Base-by-base conservation (phyloP, 2,888 invertebrate species). In the Dasypolia templi region DNA sequence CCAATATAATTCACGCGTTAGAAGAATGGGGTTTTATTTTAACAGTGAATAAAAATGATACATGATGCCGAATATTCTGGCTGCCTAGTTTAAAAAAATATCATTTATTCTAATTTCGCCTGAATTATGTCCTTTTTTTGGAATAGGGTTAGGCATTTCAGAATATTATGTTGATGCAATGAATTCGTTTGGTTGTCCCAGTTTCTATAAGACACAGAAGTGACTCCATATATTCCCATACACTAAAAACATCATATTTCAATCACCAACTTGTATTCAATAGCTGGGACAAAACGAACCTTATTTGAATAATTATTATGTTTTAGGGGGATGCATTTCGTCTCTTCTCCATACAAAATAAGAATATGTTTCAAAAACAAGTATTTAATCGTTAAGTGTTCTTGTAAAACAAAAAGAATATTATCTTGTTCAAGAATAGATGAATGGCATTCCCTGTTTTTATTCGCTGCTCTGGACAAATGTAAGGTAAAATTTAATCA, bases 121-220 rank as follows among this genome's bases (percentile, higher is more conserved):
- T 70, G 71, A 61, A 51, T 78, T 78, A 71, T 56, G 7, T 29
- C 1, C 4, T 49, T 53, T 49, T n/a, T 71, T 56, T 65, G 11
- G 6, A 22, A 39, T 76, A 82, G 63, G 63, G 29, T 46, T 66
- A 82, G 83, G 79, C 51, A 49, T 82, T 82, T 82, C 72, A 82
- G 83, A 65, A 35, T 49, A 49, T 53, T 29, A 53, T 49, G 12
- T 56, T 19, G 14, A 53, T 63, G 32, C 12, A n/a, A 49, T 39
- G 51, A 26, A 35, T 26, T 53, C 39, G 62, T 51, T 59, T 73
- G 29, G 4, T 51, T 46, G 46, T 44, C 63, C 44, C 79, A 39
- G 42, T 44, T 32, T 35, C 22, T 14, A 1, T 35, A 32, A 5
- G 9, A n/a, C 22, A 3, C 35, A 44, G 19, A 49, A 29, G 44